Base-by-base conservation (phyloP, 2,113 vertebrate genomes). In the Macroglossus sobrinus region DNA sequence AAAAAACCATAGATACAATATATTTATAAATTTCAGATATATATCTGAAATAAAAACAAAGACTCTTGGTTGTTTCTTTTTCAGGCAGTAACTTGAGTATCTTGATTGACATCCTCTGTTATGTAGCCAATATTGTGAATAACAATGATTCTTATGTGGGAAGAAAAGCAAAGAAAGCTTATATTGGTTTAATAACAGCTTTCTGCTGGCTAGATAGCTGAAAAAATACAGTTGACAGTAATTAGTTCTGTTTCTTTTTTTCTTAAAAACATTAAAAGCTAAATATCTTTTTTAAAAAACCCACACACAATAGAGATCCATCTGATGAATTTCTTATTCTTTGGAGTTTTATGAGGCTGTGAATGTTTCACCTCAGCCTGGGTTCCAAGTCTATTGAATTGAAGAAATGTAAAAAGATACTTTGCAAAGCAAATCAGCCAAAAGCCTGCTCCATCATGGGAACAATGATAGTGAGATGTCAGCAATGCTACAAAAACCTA, bases 71-170 rank as follows among this genome's bases (percentile, higher is more conserved):
- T 96, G 38, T 79, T 95, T 96, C 43, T 81, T 95, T 96, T 75
- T 82, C 40, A 94, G 92, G 64, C 74, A 79, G 50, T 82, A 97
- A 43, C 90, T 97, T n/a, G 3, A 82, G 92, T 95, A 94, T 97
- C 93, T 98, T 97, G 79, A 98, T 97, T 98, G 98, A 98, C 98
- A 98, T 87, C 84, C 86, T 98, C 95, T 97, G 87, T 98, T 97
- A 93, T 92, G 97, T 98, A 98, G 97, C 96, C 89, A 98, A 97
- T 98, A 98, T 97, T 97, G 84, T 97, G 97, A 98, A 98, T 98
- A 98, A 98, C 98, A 98, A 98, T 97, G 97, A 97, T 98, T 98
- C 98, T 98, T 98, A 97, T 95, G 97, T 98, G 97, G 97, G 97
- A 98, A 98, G 95, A 33, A 30, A 97, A 97, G 95, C 97, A 94